Conservation (phyloP, 2,888 invertebrate species). For the Agriotes lineatus region DNA sequence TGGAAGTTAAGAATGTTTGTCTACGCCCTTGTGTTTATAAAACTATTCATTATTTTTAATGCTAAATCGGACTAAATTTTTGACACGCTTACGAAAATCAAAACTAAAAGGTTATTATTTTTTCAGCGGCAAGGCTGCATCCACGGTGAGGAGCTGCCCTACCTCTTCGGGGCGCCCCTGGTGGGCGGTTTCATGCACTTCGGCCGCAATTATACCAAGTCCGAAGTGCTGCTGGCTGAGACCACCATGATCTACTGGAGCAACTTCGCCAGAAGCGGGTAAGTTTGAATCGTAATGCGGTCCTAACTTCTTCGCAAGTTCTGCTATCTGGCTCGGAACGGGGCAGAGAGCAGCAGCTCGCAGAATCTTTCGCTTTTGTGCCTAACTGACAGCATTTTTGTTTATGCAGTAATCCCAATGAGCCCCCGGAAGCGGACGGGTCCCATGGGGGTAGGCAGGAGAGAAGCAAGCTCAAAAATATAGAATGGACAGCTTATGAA, state of each 20-base stretch:
- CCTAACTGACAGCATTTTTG: slow-evolving; percentile 32
- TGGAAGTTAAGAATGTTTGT: too few relatives aligned
- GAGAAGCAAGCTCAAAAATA: slow-evolving; percentile 84
- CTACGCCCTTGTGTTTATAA: too few relatives aligned
- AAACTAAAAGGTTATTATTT: too few relatives aligned
- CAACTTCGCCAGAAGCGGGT: slow-evolving; percentile 94
- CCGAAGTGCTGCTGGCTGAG: slow-evolving; percentile 87
- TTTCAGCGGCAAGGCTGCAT: slow-evolving; percentile 90
- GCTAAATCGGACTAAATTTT: too few relatives aligned
- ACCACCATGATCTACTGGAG: slow-evolving; percentile 94
- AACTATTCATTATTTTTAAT: too few relatives aligned
- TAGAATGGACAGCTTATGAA: slow-evolving; percentile 95
- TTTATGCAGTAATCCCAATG: slow-evolving; percentile 85
- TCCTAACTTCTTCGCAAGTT: slow-evolving; percentile 28
- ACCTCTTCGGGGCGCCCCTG: slow-evolving; percentile 92
- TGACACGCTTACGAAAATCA: too few relatives aligned
- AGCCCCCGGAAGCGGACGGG: slow-evolving; percentile 79
- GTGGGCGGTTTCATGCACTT: slow-evolving; percentile 87
- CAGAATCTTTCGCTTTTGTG: background rate
- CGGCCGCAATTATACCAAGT: slow-evolving; percentile 88
- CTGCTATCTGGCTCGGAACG: slow-evolving; percentile 7
- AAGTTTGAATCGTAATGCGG: slow-evolving; percentile 63
- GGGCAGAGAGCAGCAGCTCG: background rate
- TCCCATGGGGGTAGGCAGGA: slow-evolving; percentile 80
- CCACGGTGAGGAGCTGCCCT: slow-evolving; percentile 92